Evolutionary conservation across 2,797 vertebrate genomes (phyloP).

Genomic region (Macrochelys suwanniensis): DNA sequence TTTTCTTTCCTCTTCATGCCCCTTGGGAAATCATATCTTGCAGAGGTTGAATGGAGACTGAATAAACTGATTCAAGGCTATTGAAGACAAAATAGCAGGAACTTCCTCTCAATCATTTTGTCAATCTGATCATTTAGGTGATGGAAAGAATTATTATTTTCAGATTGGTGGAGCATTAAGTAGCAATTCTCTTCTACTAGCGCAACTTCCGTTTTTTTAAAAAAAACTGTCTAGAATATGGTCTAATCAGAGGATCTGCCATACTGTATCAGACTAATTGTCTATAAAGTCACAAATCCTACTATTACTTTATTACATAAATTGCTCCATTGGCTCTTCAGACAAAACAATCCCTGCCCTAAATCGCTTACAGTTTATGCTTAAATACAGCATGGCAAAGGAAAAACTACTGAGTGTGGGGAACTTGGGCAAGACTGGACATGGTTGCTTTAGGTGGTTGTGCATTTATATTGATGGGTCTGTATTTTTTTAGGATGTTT

Average conservation of each 20-base stretch:
- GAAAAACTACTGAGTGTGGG: not conserved
- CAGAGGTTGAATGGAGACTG: not conserved
- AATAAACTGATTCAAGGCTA: too few species aligned
- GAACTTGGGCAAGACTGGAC: not conserved
- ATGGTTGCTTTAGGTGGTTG: not conserved
- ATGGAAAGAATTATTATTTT: too few species aligned
- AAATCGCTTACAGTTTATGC: not conserved
- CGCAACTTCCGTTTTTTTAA: not conserved
- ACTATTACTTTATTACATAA: not conserved
- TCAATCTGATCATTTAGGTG: too few species aligned
- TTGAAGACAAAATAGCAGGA: too few species aligned
- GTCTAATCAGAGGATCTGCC: not conserved
- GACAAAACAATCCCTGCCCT: not conserved
- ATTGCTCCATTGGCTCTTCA: not conserved
- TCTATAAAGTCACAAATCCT: not conserved
- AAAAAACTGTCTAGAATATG: not conserved
- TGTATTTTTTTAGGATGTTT: not conserved
- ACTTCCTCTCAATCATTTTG: too few species aligned
- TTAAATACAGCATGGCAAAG: too few species aligned
- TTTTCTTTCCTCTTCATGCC: not conserved
- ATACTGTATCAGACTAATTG: not conserved
- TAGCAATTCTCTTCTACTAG: not conserved
- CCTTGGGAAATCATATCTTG: not conserved
- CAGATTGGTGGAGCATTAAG: not conserved
- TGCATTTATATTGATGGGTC: not conserved